Base-by-base conservation (phyloP, 2,888 invertebrate species). In the Isotomurus palustris region DNA sequence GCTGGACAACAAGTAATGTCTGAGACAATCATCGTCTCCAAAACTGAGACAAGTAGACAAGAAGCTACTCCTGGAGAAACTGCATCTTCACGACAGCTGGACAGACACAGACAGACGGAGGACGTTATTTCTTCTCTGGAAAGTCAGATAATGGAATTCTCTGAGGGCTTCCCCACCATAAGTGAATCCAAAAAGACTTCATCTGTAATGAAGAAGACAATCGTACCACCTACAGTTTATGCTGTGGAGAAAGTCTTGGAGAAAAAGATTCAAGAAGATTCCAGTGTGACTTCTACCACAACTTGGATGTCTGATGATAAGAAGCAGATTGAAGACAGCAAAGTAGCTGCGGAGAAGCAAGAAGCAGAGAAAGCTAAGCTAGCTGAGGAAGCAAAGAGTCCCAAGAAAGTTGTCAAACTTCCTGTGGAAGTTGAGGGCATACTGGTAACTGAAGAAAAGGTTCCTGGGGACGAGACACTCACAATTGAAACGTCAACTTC, bases 111-210 rank as follows among this genome's bases (percentile, higher is more conserved):
- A 17, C 41, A 54, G 2, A 27, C 55, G 10, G 68, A 64, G 10
- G 63, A 68, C 8, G 66, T 68, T 22, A 43, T 62, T 12, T 57
- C 62, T 14, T 49, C 47, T 2, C 44, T 69, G 41, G 67, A 70
- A 51, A 52, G 51, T 3, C 58, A 70, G 47, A 58, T 69, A 17
- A 22, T 62, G 6, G 62, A 63, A 35, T 62, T 68, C 27, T 44
- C 35, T n/a, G 48, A 56, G 17, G 55, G 51, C 19, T 3, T 24
- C 12, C 10, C 27, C 21, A n/a, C 40, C 4, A 12, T 24, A 17
- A 17, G 5, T 27, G 6, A 47, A 29, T 27, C 14, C 5, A 14
- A 25, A 19, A 24, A 14, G 12, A 17, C 10, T 3, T 17, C 19
- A 19, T 24, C n/a, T 6, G 32, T 48, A 4, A 48, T 22, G 8